phyloP scores from a whole-genome alignment of 2,797 vertebrate genomes.

The Glyptemys insculpta region DNA sequence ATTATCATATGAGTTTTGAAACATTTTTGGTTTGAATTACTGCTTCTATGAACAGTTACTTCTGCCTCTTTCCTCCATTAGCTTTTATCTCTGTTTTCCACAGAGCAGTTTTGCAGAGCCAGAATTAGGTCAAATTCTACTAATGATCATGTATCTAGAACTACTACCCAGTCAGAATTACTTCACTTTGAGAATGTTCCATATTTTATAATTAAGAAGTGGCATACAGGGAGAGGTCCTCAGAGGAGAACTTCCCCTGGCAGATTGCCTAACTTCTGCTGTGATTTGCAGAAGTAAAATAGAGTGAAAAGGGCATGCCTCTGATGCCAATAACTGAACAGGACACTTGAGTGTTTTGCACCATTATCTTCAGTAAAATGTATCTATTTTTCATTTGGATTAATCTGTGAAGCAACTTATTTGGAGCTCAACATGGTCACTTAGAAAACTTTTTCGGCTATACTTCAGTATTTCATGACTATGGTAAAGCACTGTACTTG shows the following conservation, averaged over 20 bases:
- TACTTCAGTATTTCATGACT: too few species aligned
- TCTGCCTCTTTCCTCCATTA: slow-evolving; percentile 27
- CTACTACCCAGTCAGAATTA: slow-evolving; percentile 24
- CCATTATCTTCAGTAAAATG: not conserved
- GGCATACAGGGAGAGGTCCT: slow-evolving; percentile 13
- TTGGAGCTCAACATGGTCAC: not conserved
- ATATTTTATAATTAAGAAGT: slow-evolving; percentile 36
- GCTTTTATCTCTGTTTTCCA: slow-evolving; percentile 11
- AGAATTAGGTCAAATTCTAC: slow-evolving; percentile 43
- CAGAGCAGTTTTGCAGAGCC: slow-evolving; percentile 12
- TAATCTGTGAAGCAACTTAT: not conserved
- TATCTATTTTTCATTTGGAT: not conserved
- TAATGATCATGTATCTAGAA: slow-evolving; percentile 6
- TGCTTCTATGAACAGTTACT: not conserved
- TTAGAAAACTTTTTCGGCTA: not conserved
- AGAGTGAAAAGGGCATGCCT: not conserved
- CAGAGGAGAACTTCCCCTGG: slow-evolving; percentile 5
- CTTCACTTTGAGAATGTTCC: not conserved
- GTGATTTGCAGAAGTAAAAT: not conserved
- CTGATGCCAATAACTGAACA: not conserved
- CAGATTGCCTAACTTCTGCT: slow-evolving; percentile 8
- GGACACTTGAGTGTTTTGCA: not conserved
- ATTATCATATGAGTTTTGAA: not conserved
- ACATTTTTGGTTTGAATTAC: not conserved
- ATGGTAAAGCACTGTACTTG: too few species aligned